Evolutionary conservation across 2,113 vertebrate genomes (phyloP).

Genomic region (Aptenodytes forsteri): DNA sequence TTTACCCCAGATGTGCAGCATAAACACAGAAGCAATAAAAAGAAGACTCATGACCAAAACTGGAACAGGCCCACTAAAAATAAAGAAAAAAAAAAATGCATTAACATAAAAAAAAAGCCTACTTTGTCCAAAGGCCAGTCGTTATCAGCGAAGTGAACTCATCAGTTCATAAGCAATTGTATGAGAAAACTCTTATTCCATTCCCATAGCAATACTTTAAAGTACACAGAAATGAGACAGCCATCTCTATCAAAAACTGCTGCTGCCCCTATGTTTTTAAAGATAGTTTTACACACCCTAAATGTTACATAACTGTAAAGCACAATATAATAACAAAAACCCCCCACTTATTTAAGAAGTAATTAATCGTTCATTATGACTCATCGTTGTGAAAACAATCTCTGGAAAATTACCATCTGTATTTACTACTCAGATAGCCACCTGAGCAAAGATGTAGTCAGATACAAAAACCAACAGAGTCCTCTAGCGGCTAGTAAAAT

Average conservation of each 20-base stretch:
- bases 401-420: not conserved
- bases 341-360: not conserved
- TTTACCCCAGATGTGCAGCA: slow-evolving; percentile 99
- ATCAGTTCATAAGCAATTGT: not conserved
- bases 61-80: slow-evolving; percentile 93
- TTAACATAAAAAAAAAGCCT: slow-evolving; percentile 18
- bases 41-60: slow-evolving; percentile 99
- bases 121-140: not conserved
- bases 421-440: not conserved
- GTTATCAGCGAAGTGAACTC: not conserved
- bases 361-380: not conserved
- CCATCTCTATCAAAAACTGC: not conserved
- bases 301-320: not conserved
- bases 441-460: not conserved
- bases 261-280: not conserved
- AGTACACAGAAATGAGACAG: not conserved
- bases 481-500: slow-evolving; percentile 54
- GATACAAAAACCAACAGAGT: slow-evolving; percentile 36
- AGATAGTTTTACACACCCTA: not conserved
- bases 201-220: not conserved
- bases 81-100: slow-evolving; percentile 48
- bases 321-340: not conserved
- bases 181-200: not conserved
- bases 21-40: slow-evolving; percentile 99
- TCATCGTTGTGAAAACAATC: not conserved